These are phyloP conservation scores for Azorinus chamasolen DNA, from an alignment of 2,888 invertebrate species.

Conservation along the genomic window DNA sequence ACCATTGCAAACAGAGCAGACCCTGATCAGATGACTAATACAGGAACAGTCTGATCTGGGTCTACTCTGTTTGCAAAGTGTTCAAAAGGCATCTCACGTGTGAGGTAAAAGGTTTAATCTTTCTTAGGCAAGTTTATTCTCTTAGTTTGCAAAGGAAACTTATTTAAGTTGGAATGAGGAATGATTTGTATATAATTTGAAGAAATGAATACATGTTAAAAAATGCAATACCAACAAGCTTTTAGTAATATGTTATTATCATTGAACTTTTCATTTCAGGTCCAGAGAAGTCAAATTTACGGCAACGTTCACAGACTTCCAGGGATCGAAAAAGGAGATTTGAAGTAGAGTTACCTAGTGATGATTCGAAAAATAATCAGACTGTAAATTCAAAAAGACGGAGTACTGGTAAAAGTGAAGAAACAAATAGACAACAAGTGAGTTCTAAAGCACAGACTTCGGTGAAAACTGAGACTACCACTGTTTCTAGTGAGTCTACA, in stretches of 20 bases:
- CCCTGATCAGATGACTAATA: no score
- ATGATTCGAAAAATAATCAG: slow-evolving; percentile 7
- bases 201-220: no score
- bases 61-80: no score
- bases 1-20: no score
- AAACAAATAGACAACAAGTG: slow-evolving; percentile 13
- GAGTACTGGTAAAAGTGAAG: slow-evolving; percentile 19
- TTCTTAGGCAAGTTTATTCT: no score
- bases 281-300: slow-evolving; percentile 34
- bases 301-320: slow-evolving; percentile 30
- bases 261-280: slow-evolving; percentile 41
- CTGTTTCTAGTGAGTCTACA: slow-evolving; percentile 35
- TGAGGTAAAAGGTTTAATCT: no score
- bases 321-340: slow-evolving; percentile 51
- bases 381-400: slow-evolving; percentile 16
- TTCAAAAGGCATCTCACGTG: no score
- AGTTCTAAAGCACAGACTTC: slow-evolving; percentile 32
- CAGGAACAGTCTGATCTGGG: no score
- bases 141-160: no score
- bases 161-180: no score
- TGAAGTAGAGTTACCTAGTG: slow-evolving; percentile 22
- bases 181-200: no score
- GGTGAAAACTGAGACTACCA: slow-evolving; percentile 25
- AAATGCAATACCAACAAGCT: no score
- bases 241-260: not conserved